phyloP scores from a whole-genome alignment of 2,797 vertebrate genomes.

The Enteromius anoplus region DNA sequence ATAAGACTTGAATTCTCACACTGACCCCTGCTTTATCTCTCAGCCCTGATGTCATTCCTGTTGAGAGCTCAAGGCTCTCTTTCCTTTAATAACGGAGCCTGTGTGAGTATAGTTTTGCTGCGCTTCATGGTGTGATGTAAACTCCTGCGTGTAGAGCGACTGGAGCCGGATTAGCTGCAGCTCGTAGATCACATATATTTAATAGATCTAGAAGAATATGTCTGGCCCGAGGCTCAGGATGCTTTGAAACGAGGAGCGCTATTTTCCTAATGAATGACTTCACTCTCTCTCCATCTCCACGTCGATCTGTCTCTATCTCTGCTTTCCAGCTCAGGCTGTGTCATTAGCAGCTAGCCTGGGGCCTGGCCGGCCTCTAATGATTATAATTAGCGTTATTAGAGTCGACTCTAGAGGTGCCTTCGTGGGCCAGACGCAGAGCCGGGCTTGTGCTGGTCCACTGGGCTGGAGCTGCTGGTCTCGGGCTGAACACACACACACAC shows the following conservation, averaged over 20 bases:
- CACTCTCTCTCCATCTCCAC: slow-evolving; percentile 32
- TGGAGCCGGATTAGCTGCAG: too few relatives aligned
- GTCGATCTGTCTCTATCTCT: slow-evolving; percentile 38
- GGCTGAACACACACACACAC: slow-evolving; percentile 52
- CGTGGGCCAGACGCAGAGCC: slow-evolving; percentile 58
- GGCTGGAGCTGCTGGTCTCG: slow-evolving; percentile 63
- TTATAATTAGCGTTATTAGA: slow-evolving; percentile 79
- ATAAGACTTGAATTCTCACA: neutral
- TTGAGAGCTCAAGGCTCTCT: slow-evolving; percentile 1
- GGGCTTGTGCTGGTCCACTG: slow-evolving; percentile 57
- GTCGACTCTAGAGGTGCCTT: slow-evolving; percentile 64
- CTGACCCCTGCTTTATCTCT: neutral
- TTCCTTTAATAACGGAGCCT: neutral
- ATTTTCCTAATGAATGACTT: slow-evolving; percentile 63
- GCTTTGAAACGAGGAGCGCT: slow-evolving; percentile 59
- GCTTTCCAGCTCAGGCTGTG: slow-evolving; percentile 52
- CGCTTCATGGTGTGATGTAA: neutral
- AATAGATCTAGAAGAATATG: slow-evolving; percentile 50
- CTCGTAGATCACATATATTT: slow-evolving; percentile 56
- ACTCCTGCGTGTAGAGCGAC: slow-evolving; percentile 47
- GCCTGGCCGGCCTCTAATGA: slow-evolving; percentile 73
- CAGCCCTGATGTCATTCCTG: neutral
- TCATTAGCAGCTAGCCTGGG: slow-evolving; percentile 69
- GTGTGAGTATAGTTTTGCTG: neutral
- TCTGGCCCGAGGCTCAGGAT: slow-evolving; percentile 55